Evolutionary conservation across 2,888 invertebrate species (phyloP).

Genomic region (Ganaspis brasiliensis): DNA sequence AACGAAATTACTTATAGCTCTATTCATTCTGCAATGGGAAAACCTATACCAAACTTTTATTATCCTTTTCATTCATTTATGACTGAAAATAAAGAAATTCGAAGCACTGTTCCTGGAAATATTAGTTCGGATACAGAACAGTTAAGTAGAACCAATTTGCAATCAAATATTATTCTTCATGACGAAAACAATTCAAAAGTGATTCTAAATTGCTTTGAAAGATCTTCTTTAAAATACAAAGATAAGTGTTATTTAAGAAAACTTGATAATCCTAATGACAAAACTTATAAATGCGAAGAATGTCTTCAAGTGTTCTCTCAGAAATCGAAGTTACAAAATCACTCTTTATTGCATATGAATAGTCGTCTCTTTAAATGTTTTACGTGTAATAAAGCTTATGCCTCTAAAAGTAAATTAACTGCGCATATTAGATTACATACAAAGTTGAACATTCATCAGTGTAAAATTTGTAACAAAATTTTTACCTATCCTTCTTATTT

Average conservation of each 20-base stretch:
- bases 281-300: conserved; percentile 70
- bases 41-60: conserved; percentile 68
- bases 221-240: background rate
- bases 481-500: conserved; percentile 79
- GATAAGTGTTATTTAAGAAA: conserved; percentile 47
- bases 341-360: conserved; percentile 71
- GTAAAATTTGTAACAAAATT: conserved; percentile 77
- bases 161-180: conserved; percentile 55
- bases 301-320: conserved; percentile 72
- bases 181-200: conserved; percentile 53
- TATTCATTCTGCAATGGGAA: conserved; percentile 62
- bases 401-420: conserved; percentile 77
- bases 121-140: conserved; percentile 35
- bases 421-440: conserved; percentile 77
- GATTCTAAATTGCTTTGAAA: background rate
- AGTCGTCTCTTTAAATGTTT: conserved; percentile 74
- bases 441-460: conserved; percentile 74
- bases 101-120: conserved; percentile 64
- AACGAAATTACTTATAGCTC: conserved; percentile 64
- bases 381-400: conserved; percentile 74
- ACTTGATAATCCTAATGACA: conserved; percentile 37
- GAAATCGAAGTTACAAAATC: conserved; percentile 74
- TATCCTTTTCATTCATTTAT: conserved; percentile 57
- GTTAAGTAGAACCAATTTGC: conserved; percentile 47
- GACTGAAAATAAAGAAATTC: conserved; percentile 62